A percentile compares a stretch with the other conserved stretches of the same genome.
phyloP scores from a whole-genome alignment of 2,888 invertebrate genomes.

The Allygus modestus region DNA sequence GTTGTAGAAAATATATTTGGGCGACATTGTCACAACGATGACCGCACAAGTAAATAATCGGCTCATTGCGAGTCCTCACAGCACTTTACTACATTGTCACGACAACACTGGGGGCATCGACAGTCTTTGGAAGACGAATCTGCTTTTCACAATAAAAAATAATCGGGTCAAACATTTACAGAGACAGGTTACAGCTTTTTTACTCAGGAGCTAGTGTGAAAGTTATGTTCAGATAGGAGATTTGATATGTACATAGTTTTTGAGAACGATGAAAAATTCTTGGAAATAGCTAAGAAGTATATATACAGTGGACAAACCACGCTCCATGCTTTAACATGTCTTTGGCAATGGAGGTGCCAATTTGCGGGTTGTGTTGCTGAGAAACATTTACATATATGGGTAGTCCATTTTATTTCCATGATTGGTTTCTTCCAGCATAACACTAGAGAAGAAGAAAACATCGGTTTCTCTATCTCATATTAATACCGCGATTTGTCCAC shows the following conservation, averaged over 20 bases:
- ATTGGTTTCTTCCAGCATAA: too few relatives aligned
- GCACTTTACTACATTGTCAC: slow-evolving; percentile 35
- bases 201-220: background rate
- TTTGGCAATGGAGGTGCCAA: too few relatives aligned
- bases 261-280: background rate
- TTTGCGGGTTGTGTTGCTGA: too few relatives aligned
- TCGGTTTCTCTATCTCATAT: too few relatives aligned
- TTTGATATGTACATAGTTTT: slow-evolving; percentile 30
- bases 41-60: slow-evolving; percentile 5
- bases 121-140: slow-evolving; percentile 62
- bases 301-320: background rate
- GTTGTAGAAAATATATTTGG: slow-evolving; percentile 56
- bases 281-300: background rate
- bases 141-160: background rate
- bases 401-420: too few relatives aligned
- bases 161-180: background rate
- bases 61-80: slow-evolving; percentile 39
- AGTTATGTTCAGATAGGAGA: background rate
- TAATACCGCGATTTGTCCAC: too few relatives aligned
- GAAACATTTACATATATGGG: too few relatives aligned
- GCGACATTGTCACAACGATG: slow-evolving; percentile 28
- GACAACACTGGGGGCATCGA: slow-evolving; percentile 47
- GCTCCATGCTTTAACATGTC: background rate
- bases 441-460: too few relatives aligned
- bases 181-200: background rate